Conservation (phyloP, 2,888 invertebrate species). For the Therioaphis trifolii region DNA sequence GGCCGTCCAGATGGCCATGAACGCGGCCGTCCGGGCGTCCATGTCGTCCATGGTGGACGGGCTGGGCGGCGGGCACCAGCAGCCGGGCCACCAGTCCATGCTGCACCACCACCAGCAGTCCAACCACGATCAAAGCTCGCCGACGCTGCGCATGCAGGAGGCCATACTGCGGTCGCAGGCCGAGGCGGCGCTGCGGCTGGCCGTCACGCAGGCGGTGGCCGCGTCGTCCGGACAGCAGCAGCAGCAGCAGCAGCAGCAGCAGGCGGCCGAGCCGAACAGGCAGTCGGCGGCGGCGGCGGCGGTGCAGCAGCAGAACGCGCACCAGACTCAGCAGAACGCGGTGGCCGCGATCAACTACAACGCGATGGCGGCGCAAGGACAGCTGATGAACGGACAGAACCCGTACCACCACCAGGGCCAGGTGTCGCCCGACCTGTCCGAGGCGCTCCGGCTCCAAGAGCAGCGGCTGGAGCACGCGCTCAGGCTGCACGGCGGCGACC, state of each 20-base stretch:
- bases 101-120: slow-evolving; percentile 68
- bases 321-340: slow-evolving; percentile 21
- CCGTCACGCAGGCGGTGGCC: slow-evolving; percentile 78
- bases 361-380: slow-evolving; percentile 56
- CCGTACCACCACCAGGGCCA: slow-evolving; percentile 70
- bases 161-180: slow-evolving; percentile 86
- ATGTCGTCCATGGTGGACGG: slow-evolving; percentile 70
- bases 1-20: slow-evolving; percentile 73
- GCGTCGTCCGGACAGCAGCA: slow-evolving; percentile 68
- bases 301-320: slow-evolving; percentile 67
- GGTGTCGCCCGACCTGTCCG: slow-evolving; percentile 78
- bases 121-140: slow-evolving; percentile 67
- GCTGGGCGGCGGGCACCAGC: slow-evolving; percentile 68
- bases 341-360: slow-evolving; percentile 55
- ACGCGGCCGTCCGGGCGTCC: slow-evolving; percentile 73
- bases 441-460: slow-evolving; percentile 80
- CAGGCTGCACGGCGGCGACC: slow-evolving; percentile 82
- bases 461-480: slow-evolving; percentile 86
- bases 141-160: slow-evolving; percentile 72
- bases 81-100: slow-evolving; percentile 67
- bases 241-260: slow-evolving; percentile 62
- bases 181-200: slow-evolving; percentile 83
- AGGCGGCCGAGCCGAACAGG: slow-evolving; percentile 66
- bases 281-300: slow-evolving; percentile 75
- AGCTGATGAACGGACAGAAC: slow-evolving; percentile 68